Evolutionary conservation across 2,888 invertebrate species (phyloP).

Genomic region (Odontothrips loti): DNA sequence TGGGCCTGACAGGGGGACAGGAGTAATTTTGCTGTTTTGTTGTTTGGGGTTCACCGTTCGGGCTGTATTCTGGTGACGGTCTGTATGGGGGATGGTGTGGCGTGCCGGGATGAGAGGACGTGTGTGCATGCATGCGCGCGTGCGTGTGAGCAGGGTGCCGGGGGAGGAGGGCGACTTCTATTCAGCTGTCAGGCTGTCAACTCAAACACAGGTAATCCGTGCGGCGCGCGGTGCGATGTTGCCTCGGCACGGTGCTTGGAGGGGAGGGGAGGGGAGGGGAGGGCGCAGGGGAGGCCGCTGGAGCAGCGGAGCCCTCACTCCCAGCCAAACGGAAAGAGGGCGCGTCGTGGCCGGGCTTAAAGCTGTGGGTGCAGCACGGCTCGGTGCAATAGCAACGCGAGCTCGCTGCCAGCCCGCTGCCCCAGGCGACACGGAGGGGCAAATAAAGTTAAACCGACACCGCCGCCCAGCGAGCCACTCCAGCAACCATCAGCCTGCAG

Average conservation of each 20-base stretch:
- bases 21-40: not conserved
- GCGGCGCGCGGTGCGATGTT: not conserved
- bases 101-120: not conserved
- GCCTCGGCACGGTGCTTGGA: not conserved
- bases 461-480: too few species aligned
- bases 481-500: too few species aligned
- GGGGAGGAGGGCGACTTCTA: not conserved
- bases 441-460: too few species aligned
- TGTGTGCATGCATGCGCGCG: not conserved
- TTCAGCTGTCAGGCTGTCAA: conserved; percentile 16
- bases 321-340: not conserved
- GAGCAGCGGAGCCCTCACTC: too few species aligned
- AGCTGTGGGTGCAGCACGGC: too few species aligned
- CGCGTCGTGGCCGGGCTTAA: not conserved
- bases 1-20: not conserved
- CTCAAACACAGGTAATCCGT: conserved; percentile 23
- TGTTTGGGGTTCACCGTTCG: not conserved
- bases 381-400: not conserved
- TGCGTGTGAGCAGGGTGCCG: not conserved
- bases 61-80: not conserved
- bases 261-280: not conserved
- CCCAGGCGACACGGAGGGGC: not conserved
- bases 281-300: not conserved
- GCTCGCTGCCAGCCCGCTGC: not conserved
- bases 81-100: not conserved